Base-by-base conservation (phyloP, 2,888 invertebrate genomes). In the Dermolepida albohirtum region DNA sequence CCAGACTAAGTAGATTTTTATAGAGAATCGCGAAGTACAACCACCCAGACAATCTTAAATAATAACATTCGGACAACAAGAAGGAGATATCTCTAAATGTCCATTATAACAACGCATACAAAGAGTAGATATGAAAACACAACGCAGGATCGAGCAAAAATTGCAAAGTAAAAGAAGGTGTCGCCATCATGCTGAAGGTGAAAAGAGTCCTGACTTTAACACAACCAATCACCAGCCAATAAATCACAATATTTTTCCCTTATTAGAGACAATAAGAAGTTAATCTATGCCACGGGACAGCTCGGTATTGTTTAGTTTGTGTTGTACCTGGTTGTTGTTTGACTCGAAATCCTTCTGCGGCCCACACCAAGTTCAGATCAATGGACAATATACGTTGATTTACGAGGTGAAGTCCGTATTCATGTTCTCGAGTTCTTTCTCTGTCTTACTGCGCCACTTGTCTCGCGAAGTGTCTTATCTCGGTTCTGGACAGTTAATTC, bases 361-460 rank as follows among this genome's bases (percentile, higher is more conserved):
- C 69, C 69, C 64, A 69, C 69, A 69, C 66, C 40, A 17, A n/a
- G 41, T 16, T 44, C 69, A 57, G 65, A 65, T 66, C 65, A 62
- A 65, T 69, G 65, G 65, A 69, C 69, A 68, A 64, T 65, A 66
- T 69, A 64, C 74, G 73, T 74, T 77, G 77, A 77, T 77, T 76
- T 76, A 77, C 75, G 74, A 75, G 73, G 74, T 75, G 77, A 62
- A 29, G 49, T 62, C 11, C 16, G 49, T 49, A 11, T 49, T 11
- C 22, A 16, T 11, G 17, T 11, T 11, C 22, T 10, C 6, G 49
- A 49, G 49, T 49, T 17, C 22, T 14, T 49, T 49, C 49, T 17
- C n/a, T 22, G 49, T 49, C 17, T 49, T 34, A 34, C 34, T 10
- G 6, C 34, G 10, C 34, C 34, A 34, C 34, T 34, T 34, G 34